Conservation (phyloP, 2,888 invertebrate species). For the Hemicrepidius hirtus region DNA sequence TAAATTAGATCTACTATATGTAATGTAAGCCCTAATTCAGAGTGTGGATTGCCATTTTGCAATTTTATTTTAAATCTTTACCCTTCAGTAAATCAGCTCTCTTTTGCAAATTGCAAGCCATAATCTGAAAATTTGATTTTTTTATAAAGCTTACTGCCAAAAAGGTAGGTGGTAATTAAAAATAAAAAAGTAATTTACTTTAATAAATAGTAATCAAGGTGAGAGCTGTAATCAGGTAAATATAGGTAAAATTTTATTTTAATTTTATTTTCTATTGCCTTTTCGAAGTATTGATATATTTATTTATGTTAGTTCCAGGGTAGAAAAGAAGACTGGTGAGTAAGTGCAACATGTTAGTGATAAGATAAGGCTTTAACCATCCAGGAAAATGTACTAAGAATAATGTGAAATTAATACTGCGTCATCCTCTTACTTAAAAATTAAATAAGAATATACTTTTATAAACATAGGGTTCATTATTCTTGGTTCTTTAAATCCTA, state of each 20-base stretch:
- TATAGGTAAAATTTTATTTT: constrained; percentile 48
- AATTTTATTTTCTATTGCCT: constrained; percentile 44
- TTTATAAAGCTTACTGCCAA: constrained; percentile 10
- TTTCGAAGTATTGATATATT: constrained; percentile 51
- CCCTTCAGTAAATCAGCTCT: too few species aligned
- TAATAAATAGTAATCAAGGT: constrained; percentile 11
- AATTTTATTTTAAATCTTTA: too few species aligned
- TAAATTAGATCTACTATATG: not conserved
- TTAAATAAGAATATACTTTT: not conserved
- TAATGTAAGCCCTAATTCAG: not conserved
- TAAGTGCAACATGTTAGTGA: constrained; percentile 57
- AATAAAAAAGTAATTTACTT: constrained; percentile 17
- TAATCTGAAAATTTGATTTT: constrained; percentile 13
- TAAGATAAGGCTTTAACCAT: constrained; percentile 33
- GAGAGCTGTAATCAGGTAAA: constrained; percentile 42
- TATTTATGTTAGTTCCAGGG: constrained; percentile 68
- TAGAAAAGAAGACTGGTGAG: constrained; percentile 70
- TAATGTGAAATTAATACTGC: constrained; percentile 23
- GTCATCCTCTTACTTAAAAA: not conserved
- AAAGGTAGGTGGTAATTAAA: constrained; percentile 49
- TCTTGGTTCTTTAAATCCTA: constrained; percentile 20
- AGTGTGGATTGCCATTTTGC: not conserved
- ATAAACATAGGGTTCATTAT: constrained; percentile 12
- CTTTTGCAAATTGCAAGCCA: not conserved
- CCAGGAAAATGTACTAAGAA: constrained; percentile 28